phyloP scores from a whole-genome alignment of 2,888 invertebrate genomes.

The Dryococelus australis region DNA sequence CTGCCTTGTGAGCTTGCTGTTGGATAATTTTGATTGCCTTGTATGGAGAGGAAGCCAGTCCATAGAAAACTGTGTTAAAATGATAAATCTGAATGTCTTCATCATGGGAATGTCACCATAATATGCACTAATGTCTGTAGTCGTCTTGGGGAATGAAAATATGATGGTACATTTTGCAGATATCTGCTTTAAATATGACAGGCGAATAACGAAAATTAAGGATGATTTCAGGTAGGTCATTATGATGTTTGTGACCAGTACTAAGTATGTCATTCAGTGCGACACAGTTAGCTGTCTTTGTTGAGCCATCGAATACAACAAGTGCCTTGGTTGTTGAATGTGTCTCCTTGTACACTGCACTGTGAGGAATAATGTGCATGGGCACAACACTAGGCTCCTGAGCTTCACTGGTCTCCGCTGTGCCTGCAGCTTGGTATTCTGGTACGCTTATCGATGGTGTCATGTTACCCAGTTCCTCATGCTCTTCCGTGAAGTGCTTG shows the following conservation, averaged over 20 bases:
- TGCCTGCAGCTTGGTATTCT: too few relatives aligned
- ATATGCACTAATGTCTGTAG: not conserved
- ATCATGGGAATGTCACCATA: not conserved
- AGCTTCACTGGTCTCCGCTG: not conserved
- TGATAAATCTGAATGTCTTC: not conserved
- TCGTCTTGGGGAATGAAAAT: not conserved
- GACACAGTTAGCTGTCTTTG: not conserved
- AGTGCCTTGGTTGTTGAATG: not conserved
- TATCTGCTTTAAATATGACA: not conserved
- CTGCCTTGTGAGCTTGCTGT: not conserved
- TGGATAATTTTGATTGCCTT: not conserved
- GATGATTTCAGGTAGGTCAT: not conserved
- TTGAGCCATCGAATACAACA: not conserved
- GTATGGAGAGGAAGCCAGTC: not conserved
- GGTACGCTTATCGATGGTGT: too few relatives aligned
- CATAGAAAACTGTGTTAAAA: not conserved
- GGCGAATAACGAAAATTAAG: not conserved
- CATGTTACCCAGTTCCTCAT: conserved; percentile 20
- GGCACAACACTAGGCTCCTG: not conserved
- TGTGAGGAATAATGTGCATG: not conserved
- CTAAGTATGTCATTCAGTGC: not conserved
- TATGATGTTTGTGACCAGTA: not conserved
- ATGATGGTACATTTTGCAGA: not conserved
- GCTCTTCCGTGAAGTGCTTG: not conserved
- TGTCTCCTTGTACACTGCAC: not conserved